A percentile compares a stretch with the other conserved stretches of the same genome.
Evolutionary conservation across 2,888 invertebrate genomes (phyloP).

Genomic region (Scelioninae gen. 1): DNA sequence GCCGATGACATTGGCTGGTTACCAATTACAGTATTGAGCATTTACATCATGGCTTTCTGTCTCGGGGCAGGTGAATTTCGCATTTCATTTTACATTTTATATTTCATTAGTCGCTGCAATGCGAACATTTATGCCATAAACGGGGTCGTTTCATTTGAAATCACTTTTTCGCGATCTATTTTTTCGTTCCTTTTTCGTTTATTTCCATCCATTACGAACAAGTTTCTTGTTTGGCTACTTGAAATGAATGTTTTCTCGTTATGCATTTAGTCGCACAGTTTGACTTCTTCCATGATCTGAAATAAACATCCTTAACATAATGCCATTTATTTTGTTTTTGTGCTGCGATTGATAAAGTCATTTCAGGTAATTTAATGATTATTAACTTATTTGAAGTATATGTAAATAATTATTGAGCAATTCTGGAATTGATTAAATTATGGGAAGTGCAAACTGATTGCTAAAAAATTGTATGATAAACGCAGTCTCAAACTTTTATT

Average conservation of each 20-base stretch:
- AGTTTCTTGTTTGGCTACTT: slow-evolving; percentile 23
- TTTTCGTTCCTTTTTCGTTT: background rate
- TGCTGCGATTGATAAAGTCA: slow-evolving; percentile 13
- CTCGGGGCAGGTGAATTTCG: slow-evolving; percentile 81
- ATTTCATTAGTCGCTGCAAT: slow-evolving; percentile 5
- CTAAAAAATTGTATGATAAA: background rate
- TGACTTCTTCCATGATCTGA: slow-evolving; percentile 2
- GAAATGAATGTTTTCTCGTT: slow-evolving; percentile 29
- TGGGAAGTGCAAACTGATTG: background rate
- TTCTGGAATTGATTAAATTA: slow-evolving; percentile 4
- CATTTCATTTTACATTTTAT: slow-evolving; percentile 19
- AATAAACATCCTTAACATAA: slow-evolving; percentile 6
- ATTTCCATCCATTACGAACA: background rate
- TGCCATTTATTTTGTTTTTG: background rate
- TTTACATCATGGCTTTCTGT: slow-evolving; percentile 84
- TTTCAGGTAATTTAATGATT: background rate
- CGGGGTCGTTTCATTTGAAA: slow-evolving; percentile 2
- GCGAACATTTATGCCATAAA: slow-evolving; percentile 13
- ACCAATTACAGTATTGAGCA: slow-evolving; percentile 82
- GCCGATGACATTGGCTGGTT: slow-evolving; percentile 79
- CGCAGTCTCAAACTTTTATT: background rate
- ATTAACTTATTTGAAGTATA: slow-evolving; percentile 7
- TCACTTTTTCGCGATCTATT: background rate
- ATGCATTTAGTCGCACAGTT: too few species aligned
- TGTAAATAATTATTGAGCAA: background rate